Evolutionary conservation across 1,140 invertebrate genomes (phyloP).

Genomic region (fruit fly (Drosophila melanogaster)): DNA sequence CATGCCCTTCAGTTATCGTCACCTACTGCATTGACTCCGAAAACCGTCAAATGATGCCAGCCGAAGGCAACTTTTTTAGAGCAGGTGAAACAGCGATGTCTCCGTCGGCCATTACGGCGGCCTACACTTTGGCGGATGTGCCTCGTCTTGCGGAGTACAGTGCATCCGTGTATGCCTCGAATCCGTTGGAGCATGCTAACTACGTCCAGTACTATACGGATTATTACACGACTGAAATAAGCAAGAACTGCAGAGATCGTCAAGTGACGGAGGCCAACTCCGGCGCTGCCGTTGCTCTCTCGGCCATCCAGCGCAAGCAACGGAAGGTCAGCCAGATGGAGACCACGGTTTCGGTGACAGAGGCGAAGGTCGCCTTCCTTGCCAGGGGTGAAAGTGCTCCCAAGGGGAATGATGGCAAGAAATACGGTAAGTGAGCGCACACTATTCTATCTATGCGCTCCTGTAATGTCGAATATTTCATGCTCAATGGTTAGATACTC

Average conservation of each 20-base stretch:
- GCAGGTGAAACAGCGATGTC: constrained; percentile 20
- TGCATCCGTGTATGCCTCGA: constrained; percentile 91
- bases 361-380: constrained; percentile 56
- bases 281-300: constrained; percentile 95
- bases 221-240: constrained; percentile 91
- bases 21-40: constrained; percentile 73
- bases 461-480: background rate
- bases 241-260: constrained; percentile 86
- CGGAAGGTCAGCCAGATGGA: constrained; percentile 53
- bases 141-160: constrained; percentile 91
- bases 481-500: constrained; percentile 86
- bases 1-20: constrained; percentile 46
- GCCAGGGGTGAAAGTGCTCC: constrained; percentile 80
- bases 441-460: background rate
- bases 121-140: constrained; percentile 89
- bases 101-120: constrained; percentile 32
- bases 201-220: constrained; percentile 92
- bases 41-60: constrained; percentile 37
- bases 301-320: constrained; percentile 88
- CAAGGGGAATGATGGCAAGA: constrained; percentile 87
- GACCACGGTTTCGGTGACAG: constrained; percentile 41
- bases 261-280: constrained; percentile 90
- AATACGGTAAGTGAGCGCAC: constrained; percentile 86
- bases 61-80: constrained; percentile 22
- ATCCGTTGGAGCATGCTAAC: constrained; percentile 89